Conservation (phyloP, 2,797 vertebrate genomes). For the Cyclopterus lumpus region DNA sequence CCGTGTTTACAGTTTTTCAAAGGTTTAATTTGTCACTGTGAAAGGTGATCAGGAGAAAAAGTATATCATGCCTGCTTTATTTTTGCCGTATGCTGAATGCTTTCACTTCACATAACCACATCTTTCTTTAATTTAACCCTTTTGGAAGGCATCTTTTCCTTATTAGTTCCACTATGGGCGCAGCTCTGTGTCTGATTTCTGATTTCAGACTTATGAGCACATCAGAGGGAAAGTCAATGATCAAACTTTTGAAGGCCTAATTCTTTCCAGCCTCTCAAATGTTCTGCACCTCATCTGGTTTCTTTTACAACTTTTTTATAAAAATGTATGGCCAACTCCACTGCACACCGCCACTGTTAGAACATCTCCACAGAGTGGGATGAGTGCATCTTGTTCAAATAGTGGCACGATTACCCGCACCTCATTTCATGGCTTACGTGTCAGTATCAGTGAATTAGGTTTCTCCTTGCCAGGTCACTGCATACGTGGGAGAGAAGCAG, state of each 20-base stretch:
- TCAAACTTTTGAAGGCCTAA: constrained; percentile 69
- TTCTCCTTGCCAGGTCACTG: constrained; percentile 37
- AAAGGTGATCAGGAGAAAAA: constrained; percentile 34
- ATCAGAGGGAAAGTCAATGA: constrained; percentile 55
- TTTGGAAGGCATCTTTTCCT: constrained; percentile 47
- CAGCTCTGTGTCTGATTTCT: constrained; percentile 47
- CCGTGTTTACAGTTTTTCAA: constrained; percentile 40
- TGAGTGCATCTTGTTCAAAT: constrained; percentile 39
- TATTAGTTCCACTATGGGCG: constrained; percentile 61
- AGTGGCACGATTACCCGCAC: constrained; percentile 11
- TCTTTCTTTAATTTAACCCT: constrained; percentile 39
- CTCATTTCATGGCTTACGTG: constrained; percentile 45
- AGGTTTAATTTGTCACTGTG: constrained; percentile 33
- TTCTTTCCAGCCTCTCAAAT: constrained; percentile 69
- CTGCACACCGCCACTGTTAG: constrained; percentile 12
- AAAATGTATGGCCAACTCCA: constrained; percentile 38
- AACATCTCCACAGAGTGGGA: constrained; percentile 16
- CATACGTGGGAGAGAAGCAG: constrained; percentile 30
- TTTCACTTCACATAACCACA: constrained; percentile 37
- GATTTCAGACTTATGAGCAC: constrained; percentile 52
- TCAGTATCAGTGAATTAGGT: constrained; percentile 48
- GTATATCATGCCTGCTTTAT: constrained; percentile 4
- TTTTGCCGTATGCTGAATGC: constrained; percentile 11
- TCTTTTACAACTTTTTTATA: constrained; percentile 58
- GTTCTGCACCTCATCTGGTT: constrained; percentile 71